phyloP scores from a whole-genome alignment of 2,113 vertebrate species.

The Ginglymostoma cirratum region DNA sequence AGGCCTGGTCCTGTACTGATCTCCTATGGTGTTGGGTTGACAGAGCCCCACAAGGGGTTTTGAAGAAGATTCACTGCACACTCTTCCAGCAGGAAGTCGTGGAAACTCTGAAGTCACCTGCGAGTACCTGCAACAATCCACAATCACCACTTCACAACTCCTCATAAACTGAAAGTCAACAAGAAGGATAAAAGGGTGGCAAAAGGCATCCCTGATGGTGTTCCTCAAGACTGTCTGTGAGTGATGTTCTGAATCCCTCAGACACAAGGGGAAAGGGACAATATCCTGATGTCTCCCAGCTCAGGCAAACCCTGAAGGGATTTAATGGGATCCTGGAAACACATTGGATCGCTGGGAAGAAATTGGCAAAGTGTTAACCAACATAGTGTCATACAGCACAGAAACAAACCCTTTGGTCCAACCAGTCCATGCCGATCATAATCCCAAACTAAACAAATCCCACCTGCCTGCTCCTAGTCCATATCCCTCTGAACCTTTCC shows the following conservation, averaged over 20 bases:
- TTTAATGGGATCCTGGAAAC: not conserved
- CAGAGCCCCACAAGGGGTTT: not conserved
- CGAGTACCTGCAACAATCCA: not conserved
- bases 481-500: too few species aligned
- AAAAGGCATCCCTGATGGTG: not conserved
- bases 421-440: too few species aligned
- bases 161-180: not conserved
- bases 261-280: not conserved
- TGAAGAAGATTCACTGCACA: not conserved
- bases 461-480: too few species aligned
- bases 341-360: not conserved
- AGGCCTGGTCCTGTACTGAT: not conserved
- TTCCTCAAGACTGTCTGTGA: not conserved
- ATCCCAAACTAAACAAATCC: too few species aligned
- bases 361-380: not conserved
- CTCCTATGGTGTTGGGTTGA: not conserved
- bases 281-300: not conserved
- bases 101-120: not conserved
- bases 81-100: not conserved
- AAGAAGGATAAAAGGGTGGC: not conserved
- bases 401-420: too few species aligned
- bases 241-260: too few species aligned
- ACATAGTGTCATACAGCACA: too few species aligned
- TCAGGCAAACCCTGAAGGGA: not conserved
- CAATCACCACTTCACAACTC: not conserved